phyloP scores from a whole-genome alignment of 2,113 vertebrate genomes.

The Grallaria varia region DNA sequence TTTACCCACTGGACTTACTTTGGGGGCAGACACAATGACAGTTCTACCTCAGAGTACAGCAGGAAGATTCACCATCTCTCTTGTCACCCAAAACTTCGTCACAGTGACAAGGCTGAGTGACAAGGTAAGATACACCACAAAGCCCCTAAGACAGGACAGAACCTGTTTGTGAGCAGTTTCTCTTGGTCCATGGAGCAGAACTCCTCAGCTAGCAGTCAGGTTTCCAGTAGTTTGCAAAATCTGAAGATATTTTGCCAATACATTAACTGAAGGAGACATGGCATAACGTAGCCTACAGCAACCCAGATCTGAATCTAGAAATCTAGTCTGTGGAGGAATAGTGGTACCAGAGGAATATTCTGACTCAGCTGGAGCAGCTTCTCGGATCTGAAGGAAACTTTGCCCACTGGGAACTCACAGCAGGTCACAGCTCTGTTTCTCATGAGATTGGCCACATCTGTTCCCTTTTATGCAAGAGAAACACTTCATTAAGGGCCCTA shows the following conservation, averaged over 20 bases:
- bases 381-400: constrained; percentile 23
- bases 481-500: constrained; percentile 39
- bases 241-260: background rate
- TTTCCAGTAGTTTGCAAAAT: background rate
- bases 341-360: constrained; percentile 20
- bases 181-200: background rate
- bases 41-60: background rate
- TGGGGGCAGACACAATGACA: background rate
- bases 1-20: background rate
- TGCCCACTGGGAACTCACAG: constrained; percentile 31
- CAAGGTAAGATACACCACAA: background rate
- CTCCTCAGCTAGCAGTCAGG: background rate
- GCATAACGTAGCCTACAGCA: background rate
- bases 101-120: background rate
- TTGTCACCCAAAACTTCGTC: background rate
- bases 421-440: constrained; percentile 36
- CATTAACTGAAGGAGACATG: background rate
- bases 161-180: background rate
- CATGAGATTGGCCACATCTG: constrained; percentile 54
- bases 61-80: background rate
- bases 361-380: background rate
- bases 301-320: constrained; percentile 18
- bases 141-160: background rate
- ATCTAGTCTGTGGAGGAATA: background rate
- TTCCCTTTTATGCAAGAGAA: constrained; percentile 47